Conservation (phyloP, 1,140 invertebrate genomes). For the Triops longicaudatus region DNA sequence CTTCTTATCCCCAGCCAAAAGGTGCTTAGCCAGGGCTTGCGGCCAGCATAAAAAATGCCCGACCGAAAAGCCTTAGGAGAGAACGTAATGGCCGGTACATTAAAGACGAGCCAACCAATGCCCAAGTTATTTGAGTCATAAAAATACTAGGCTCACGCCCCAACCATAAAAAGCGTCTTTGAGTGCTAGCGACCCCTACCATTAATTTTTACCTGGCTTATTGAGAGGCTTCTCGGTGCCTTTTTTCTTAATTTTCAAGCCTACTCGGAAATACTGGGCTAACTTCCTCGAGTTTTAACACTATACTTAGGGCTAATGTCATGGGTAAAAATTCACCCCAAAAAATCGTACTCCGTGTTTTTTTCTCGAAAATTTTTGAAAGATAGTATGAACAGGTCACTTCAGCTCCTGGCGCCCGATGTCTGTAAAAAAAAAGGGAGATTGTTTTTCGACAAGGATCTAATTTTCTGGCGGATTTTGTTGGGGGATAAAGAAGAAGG, state of each 20-base stretch:
- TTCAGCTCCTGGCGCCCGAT: neutral
- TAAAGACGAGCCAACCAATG: neutral
- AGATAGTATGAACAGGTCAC: no score
- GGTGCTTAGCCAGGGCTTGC: neutral
- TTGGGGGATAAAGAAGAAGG: neutral
- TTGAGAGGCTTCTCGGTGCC: neutral
- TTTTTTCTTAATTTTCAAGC: neutral
- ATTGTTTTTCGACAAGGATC: neutral
- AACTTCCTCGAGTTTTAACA: no score
- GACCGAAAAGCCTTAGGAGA: neutral
- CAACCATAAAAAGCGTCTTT: neutral
- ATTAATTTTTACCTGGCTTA: neutral
- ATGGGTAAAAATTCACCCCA: no score
- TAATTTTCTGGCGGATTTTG: neutral
- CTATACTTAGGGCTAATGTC: no score
- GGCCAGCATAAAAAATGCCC: no score
- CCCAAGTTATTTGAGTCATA: slow-evolving; percentile 3
- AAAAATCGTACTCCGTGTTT: no score
- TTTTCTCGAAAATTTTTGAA: no score
- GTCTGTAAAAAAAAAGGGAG: neutral
- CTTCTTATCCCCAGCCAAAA: neutral
- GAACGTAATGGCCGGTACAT: neutral
- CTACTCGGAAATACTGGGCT: neutral
- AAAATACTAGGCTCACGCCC: slow-evolving; percentile 14
- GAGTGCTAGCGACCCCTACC: slow-evolving; percentile 3